These are phyloP conservation scores for Acromyrmex charruanus DNA, from an alignment of 1,140 invertebrate genomes.

Conservation along the genomic window DNA sequence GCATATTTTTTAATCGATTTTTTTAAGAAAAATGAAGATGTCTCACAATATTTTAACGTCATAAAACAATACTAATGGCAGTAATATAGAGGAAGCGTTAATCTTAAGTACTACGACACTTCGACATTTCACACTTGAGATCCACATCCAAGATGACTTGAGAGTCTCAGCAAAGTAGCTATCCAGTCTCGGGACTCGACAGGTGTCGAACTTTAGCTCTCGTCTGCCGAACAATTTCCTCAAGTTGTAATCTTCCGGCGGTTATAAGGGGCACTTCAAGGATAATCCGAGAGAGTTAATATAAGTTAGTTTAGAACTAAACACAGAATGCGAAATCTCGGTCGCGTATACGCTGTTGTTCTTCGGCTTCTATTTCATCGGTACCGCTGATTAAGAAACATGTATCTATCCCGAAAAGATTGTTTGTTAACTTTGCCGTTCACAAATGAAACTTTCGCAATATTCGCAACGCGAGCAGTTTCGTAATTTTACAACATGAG, in stretches of 20 bases:
- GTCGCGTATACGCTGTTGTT: conserved; percentile 43
- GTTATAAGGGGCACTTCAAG: conserved; percentile 56
- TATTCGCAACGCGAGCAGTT: not conserved
- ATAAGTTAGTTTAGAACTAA: conserved; percentile 59
- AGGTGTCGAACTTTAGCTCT: conserved; percentile 61
- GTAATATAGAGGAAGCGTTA: conserved; percentile 22
- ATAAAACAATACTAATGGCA: not conserved
- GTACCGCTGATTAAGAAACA: not conserved
- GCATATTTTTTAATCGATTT: not conserved
- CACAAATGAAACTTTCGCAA: conserved; percentile 6
- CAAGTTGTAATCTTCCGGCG: conserved; percentile 60
- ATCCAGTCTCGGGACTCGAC: conserved; percentile 53
- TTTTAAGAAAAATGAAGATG: not conserved
- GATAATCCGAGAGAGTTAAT: conserved; percentile 62
- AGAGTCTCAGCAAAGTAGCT: conserved; percentile 35
- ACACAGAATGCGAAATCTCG: conserved; percentile 46
- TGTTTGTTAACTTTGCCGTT: conserved; percentile 1
- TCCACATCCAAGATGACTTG: conserved; percentile 34
- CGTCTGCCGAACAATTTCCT: conserved; percentile 58
- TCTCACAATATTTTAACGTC: not conserved
- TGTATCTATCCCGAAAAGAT: conserved; percentile 12
- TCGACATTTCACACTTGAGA: conserved; percentile 44
- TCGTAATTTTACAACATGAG: conserved; percentile 5
- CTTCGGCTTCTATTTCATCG: conserved; percentile 12
- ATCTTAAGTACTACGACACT: conserved; percentile 38